Evolutionary conservation across 1,140 invertebrate species (phyloP).

Genomic region (Drosophila repleta): DNA sequence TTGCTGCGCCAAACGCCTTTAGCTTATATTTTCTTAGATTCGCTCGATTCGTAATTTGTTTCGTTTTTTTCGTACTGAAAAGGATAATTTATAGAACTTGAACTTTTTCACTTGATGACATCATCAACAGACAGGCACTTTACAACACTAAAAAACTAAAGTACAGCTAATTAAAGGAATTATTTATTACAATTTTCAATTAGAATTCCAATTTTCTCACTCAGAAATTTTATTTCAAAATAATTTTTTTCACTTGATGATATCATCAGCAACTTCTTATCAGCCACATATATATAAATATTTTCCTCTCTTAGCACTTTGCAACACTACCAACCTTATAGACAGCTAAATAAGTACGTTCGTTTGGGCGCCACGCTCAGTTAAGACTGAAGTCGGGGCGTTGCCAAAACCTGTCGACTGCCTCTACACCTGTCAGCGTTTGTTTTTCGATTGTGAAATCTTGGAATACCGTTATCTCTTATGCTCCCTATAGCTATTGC

Average conservation of each 20-base stretch:
- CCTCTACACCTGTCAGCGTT: slow-evolving; percentile 62
- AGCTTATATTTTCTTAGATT: slow-evolving; percentile 27
- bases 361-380: slow-evolving; percentile 70
- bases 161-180: background rate
- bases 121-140: slow-evolving; percentile 9
- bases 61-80: slow-evolving; percentile 63
- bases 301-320: slow-evolving; percentile 35
- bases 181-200: background rate
- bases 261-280: slow-evolving; percentile 65
- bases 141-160: background rate
- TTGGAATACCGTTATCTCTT: slow-evolving; percentile 47
- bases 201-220: slow-evolving; percentile 26
- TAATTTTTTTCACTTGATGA: slow-evolving; percentile 67
- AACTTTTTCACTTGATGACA: slow-evolving; percentile 20
- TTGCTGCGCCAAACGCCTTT: slow-evolving; percentile 33
- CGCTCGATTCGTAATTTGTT: slow-evolving; percentile 51
- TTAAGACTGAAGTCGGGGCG: slow-evolving; percentile 78
- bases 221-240: slow-evolving; percentile 31
- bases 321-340: slow-evolving; percentile 57
- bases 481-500: slow-evolving; percentile 39
- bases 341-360: slow-evolving; percentile 78
- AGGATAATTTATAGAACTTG: background rate
- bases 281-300: slow-evolving; percentile 12
- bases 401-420: slow-evolving; percentile 58
- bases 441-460: slow-evolving; percentile 70